These are phyloP conservation scores for Urophycis tenuis DNA, from an alignment of 2,797 vertebrate species.

Conservation along the genomic window DNA sequence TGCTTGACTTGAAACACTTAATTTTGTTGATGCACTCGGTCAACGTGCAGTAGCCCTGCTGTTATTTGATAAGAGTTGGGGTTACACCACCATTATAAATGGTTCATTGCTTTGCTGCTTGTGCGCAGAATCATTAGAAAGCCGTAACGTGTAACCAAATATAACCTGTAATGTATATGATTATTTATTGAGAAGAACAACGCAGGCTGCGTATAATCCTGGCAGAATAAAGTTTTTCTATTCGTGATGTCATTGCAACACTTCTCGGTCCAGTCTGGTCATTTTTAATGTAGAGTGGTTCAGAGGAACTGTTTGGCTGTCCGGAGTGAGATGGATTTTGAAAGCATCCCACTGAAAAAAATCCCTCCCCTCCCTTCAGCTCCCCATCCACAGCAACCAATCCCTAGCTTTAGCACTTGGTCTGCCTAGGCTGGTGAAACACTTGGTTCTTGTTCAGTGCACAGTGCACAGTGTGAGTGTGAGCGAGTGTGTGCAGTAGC, in stretches of 20 bases:
- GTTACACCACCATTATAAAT: not conserved
- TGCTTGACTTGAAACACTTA: not conserved
- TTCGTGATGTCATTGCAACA: not conserved
- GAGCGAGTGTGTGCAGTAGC: too few species aligned
- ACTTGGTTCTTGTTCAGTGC: too few species aligned
- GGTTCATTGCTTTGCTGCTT: not conserved
- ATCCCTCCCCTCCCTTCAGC: too few species aligned
- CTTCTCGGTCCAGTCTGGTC: not conserved
- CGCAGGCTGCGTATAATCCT: not conserved
- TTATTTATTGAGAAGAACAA: not conserved
- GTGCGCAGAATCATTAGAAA: not conserved
- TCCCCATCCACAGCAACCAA: too few species aligned
- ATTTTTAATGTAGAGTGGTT: not conserved
- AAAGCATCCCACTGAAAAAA: too few species aligned
- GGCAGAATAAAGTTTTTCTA: not conserved
- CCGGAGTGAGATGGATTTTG: too few species aligned
- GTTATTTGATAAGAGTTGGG: not conserved
- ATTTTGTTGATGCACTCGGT: not conserved
- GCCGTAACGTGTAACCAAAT: not conserved
- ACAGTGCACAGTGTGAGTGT: too few species aligned
- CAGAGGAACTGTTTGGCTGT: too few species aligned
- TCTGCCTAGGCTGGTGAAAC: too few species aligned
- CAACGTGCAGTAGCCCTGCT: not conserved
- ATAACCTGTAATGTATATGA: not conserved
- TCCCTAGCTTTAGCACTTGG: too few species aligned